These are phyloP conservation scores for Trichogramma dendrolimi DNA, from an alignment of 2,888 invertebrate genomes.

Conservation along the genomic window DNA sequence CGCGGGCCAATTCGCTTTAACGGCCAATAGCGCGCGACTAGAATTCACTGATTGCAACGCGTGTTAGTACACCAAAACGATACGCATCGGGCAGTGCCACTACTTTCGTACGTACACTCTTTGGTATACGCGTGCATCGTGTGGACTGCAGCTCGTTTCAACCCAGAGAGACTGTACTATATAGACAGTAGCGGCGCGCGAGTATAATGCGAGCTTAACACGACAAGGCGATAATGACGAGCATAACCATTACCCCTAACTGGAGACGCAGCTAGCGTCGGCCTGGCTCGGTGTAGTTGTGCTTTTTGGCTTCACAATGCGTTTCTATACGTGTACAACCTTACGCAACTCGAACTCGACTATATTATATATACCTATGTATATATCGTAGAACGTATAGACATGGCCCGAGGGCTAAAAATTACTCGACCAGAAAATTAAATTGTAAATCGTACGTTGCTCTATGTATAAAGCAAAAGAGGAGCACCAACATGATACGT, in stretches of 20 bases:
- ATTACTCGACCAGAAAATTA: conserved; percentile 45
- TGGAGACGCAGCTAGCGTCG: conserved; percentile 40
- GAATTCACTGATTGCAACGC: conserved; percentile 3
- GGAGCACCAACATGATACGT: no score
- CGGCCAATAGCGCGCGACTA: no score
- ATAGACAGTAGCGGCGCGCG: conserved; percentile 24
- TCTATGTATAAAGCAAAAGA: no score
- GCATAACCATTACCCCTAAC: conserved; percentile 44
- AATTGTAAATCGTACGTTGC: conserved; percentile 39
- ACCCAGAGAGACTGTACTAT: background rate
- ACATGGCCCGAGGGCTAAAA: conserved; percentile 36
- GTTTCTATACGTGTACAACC: no score
- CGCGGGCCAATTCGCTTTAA: no score
- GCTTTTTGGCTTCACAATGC: conserved; percentile 28
- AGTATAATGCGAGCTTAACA: conserved; percentile 35
- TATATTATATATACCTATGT: no score
- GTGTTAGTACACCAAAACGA: conserved; percentile 23
- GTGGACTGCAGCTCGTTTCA: conserved; percentile 8
- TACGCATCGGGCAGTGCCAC: conserved; percentile 17
- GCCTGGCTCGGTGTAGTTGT: conserved; percentile 25
- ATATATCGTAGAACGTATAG: no score
- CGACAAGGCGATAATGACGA: conserved; percentile 47
- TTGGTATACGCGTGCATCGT: background rate
- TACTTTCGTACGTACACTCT: conserved; percentile 8
- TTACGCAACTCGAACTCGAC: conserved; percentile 16